phyloP scores from a whole-genome alignment of 2,888 invertebrate genomes.

The Proisotoma minuta region DNA sequence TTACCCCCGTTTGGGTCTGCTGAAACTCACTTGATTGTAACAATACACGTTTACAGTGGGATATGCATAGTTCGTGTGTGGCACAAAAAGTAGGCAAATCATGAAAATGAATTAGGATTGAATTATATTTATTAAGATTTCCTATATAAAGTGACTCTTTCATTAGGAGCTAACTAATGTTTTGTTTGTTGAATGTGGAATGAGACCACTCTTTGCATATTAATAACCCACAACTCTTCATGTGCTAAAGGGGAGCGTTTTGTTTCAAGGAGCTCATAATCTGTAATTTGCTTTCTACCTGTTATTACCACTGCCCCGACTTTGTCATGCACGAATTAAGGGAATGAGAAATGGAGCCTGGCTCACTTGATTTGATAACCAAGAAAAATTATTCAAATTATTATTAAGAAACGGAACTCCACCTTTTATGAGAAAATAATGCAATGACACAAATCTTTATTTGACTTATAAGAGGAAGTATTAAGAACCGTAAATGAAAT shows the following conservation, averaged over 20 bases:
- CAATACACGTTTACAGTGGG: background rate
- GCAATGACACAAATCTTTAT: slow-evolving; percentile 25
- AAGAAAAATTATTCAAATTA: slow-evolving; percentile 12
- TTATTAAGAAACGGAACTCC: slow-evolving; percentile 15
- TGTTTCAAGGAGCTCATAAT: background rate
- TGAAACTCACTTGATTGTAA: slow-evolving; percentile 8
- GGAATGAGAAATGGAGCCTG: background rate
- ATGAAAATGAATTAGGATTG: slow-evolving; percentile 7
- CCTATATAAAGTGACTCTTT: background rate
- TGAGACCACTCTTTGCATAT: background rate
- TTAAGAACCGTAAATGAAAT: slow-evolving; percentile 10
- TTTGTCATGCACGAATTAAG: background rate
- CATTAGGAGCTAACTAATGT: background rate
- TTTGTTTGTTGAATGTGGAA: background rate
- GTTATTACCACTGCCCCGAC: background rate
- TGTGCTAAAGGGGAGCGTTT: background rate
- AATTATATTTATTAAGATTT: slow-evolving; percentile 14
- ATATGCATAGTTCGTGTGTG: background rate
- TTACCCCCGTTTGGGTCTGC: slow-evolving; percentile 36
- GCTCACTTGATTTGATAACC: background rate
- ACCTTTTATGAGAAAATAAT: slow-evolving; percentile 47
- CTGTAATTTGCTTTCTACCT: background rate
- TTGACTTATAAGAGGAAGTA: slow-evolving; percentile 11
- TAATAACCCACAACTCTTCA: no score
- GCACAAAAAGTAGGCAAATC: slow-evolving; percentile 8